phyloP scores from a whole-genome alignment of 2,888 invertebrate species.

The Tryphoninae sp. region DNA sequence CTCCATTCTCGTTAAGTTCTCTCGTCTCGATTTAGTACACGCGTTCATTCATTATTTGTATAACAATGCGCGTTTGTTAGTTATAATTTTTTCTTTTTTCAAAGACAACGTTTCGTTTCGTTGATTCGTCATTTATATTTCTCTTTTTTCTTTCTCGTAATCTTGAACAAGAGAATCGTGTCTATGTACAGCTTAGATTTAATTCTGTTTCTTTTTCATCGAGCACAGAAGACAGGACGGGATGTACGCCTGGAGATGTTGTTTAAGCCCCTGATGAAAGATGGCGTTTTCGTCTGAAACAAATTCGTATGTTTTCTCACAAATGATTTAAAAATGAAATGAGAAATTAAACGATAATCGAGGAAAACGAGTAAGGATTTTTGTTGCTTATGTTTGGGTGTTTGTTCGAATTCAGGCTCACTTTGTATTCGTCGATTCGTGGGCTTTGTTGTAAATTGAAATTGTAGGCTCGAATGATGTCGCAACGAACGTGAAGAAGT shows the following conservation, averaged over 20 bases:
- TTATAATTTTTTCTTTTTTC: constrained; percentile 22
- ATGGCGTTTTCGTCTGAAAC: constrained; percentile 18
- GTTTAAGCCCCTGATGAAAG: constrained; percentile 13
- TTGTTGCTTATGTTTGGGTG: constrained; percentile 5
- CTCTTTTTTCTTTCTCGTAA: neutral
- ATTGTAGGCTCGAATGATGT: constrained; percentile 43
- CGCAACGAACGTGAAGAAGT: constrained; percentile 11
- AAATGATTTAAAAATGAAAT: neutral
- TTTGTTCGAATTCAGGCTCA: constrained; percentile 1
- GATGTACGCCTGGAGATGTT: constrained; percentile 32
- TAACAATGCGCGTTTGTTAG: neutral
- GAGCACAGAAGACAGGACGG: constrained; percentile 36
- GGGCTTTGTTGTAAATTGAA: constrained; percentile 9
- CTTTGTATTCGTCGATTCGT: constrained; percentile 15
- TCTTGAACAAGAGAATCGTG: neutral
- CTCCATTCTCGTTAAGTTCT: constrained; percentile 11
- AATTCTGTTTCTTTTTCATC: neutral
- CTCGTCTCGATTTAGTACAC: constrained; percentile 15
- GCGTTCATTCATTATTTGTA: neutral
- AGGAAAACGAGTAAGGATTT: constrained; percentile 4
- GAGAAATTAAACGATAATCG: neutral
- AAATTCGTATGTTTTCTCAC: constrained; percentile 7
- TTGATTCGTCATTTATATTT: neutral
- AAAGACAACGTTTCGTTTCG: neutral
- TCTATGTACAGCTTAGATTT: neutral